These are phyloP conservation scores for Hoplostethus mediterraneus DNA, from an alignment of 2,797 vertebrate species.

Conservation along the genomic window DNA sequence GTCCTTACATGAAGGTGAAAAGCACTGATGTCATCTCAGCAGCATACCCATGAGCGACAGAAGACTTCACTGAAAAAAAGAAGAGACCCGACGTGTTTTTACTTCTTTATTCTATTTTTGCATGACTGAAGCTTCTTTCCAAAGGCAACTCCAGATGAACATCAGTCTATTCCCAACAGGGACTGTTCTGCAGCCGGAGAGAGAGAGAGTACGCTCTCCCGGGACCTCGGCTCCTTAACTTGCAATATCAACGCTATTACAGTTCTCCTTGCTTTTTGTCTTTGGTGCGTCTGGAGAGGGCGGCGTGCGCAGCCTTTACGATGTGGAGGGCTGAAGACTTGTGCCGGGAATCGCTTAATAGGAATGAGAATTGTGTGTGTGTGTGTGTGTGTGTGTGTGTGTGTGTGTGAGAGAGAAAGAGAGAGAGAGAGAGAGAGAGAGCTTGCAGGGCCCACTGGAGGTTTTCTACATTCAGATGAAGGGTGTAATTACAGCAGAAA, in stretches of 20 bases:
- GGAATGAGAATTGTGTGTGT: constrained; percentile 12
- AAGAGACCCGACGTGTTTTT: constrained; percentile 14
- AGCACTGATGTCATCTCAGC: not conserved
- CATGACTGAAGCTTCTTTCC: constrained; percentile 10
- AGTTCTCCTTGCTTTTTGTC: constrained; percentile 16
- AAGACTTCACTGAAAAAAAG: not conserved
- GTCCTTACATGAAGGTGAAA: not conserved
- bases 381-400: constrained; percentile 27
- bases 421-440: constrained; percentile 3
- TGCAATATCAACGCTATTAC: constrained; percentile 19
- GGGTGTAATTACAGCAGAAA: constrained; percentile 61
- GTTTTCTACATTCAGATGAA: constrained; percentile 59
- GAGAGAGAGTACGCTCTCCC: constrained; percentile 2
- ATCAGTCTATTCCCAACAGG: constrained; percentile 29
- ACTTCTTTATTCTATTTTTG: constrained; percentile 65
- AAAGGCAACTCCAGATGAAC: constrained; percentile 23
- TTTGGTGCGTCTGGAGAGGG: constrained; percentile 14
- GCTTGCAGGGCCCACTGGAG: constrained; percentile 21
- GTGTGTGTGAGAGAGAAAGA: constrained; percentile 12
- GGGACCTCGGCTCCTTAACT: constrained; percentile 16
- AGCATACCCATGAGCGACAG: constrained; percentile 16
- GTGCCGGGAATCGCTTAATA: constrained; percentile 28
- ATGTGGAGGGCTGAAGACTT: not conserved
- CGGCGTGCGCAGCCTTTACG: not conserved
- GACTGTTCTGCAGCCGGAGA: not conserved